Conservation (phyloP, 2,113 vertebrate species). For the Mastomys coucha region DNA sequence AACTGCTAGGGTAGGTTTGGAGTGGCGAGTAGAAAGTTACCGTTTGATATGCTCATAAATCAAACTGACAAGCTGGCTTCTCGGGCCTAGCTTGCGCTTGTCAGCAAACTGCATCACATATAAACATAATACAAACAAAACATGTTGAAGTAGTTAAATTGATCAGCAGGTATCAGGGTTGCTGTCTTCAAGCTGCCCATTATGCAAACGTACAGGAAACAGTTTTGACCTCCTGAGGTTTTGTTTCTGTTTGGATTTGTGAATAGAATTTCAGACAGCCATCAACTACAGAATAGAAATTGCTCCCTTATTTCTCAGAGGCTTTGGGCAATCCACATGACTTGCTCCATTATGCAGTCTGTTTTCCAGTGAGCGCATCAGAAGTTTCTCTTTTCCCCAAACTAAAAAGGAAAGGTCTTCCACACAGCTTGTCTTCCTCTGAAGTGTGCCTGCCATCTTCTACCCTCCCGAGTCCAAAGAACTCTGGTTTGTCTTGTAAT, state of each 20-base stretch:
- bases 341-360: conserved; percentile 99
- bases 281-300: conserved; percentile 99
- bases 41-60: conserved; percentile 95
- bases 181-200: conserved; percentile 94
- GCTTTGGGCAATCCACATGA: conserved; percentile 93
- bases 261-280: conserved; percentile 98
- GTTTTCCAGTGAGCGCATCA: conserved; percentile 99
- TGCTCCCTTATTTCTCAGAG: conserved; percentile 99
- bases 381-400: conserved; percentile 94
- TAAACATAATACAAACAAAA: conserved; percentile 94
- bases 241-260: conserved; percentile 99
- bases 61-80: conserved; percentile 94
- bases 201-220: conserved; percentile 95
- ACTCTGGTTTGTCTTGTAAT: conserved; percentile 89
- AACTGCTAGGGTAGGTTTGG: conserved; percentile 92
- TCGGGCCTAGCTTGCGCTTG: conserved; percentile 89
- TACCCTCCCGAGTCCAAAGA: conserved; percentile 90
- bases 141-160: conserved; percentile 94
- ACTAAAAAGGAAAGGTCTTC: conserved; percentile 92
- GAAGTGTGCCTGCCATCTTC: conserved; percentile 91
- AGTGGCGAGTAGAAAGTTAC: conserved; percentile 92
- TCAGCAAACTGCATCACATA: conserved; percentile 92
- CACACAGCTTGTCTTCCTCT: conserved; percentile 90
- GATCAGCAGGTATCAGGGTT: conserved; percentile 93
- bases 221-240: conserved; percentile 96